Base-by-base conservation (phyloP, 2,888 invertebrate genomes). In the Girardia tigrina region DNA sequence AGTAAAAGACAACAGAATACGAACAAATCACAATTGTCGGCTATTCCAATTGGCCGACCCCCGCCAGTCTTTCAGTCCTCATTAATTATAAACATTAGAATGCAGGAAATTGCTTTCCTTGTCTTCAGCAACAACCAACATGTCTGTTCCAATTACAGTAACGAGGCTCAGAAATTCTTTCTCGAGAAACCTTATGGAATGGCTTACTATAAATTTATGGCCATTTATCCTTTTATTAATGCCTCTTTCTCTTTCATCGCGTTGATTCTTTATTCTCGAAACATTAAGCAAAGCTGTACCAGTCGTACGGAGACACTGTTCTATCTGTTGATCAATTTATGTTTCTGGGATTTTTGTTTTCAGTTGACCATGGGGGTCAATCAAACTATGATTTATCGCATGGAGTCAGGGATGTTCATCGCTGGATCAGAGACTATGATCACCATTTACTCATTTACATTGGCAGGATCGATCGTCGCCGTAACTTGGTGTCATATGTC, bases 401-500 rank as follows among this genome's bases (percentile, higher is more conserved):
- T 74, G 27, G 74, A 74, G 26, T 26, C 42, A 14, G 74, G 42
- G 8, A 56, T 27, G 27, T 28, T 74, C 12, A 26, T 69, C 27
- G 74, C 69, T 4, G 4, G 12, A 26, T 42, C 42, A 2, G 12
- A 23, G n/a, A 4, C 6, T 2, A 16, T 27, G 6, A 74, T 42
- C 6, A 42, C 26, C 8, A 2, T 42, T 27, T 4, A n/a, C 26
- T 23, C 26, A 2, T 42, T n/a, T 23, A 2, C 42, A 42, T 74
- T 74, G 12, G 23, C 71, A 1, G 28, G 26, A 1, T 42, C 42
- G 16, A 27, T 74, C 2, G 27, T 56, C 23, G 27, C 42, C 1
- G 74, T 42, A 1, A 74, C 74, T 71, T 42, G 42, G 27, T 42
- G 69, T 14, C 74, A 74, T 28, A 74, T 74, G 26, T 42, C 74